phyloP scores from a whole-genome alignment of 2,888 invertebrate genomes.

The Creontiades dilutus region DNA sequence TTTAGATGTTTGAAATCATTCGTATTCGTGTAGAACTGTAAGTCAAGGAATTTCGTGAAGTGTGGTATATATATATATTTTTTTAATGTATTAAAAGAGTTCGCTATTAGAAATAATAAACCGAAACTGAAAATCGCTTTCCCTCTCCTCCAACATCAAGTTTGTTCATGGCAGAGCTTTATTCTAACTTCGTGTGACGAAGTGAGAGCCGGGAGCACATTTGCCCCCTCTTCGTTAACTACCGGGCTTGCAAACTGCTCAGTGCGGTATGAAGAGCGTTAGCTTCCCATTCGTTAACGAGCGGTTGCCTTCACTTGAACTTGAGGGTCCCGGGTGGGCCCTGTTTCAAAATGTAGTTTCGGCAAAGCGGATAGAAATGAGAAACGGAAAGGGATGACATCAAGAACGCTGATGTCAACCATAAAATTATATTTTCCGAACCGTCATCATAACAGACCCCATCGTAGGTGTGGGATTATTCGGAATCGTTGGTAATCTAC shows the following conservation, averaged over 20 bases:
- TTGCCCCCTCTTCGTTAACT: constrained; percentile 35
- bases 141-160: background rate
- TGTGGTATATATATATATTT: too few species aligned
- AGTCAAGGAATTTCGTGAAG: too few species aligned
- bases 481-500: too few species aligned
- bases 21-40: too few species aligned
- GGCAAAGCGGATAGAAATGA: constrained; percentile 11
- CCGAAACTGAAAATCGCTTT: too few species aligned
- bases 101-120: too few species aligned
- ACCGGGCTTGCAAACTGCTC: constrained; percentile 51
- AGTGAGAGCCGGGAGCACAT: background rate
- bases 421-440: too few species aligned
- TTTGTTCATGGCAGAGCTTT: background rate
- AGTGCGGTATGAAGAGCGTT: constrained; percentile 51
- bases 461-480: too few species aligned
- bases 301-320: constrained; percentile 40
- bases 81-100: too few species aligned
- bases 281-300: constrained; percentile 54
- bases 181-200: background rate
- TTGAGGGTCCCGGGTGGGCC: background rate
- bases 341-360: background rate
- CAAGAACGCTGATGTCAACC: background rate
- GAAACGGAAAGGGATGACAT: background rate
- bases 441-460: too few species aligned
- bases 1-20: too few species aligned